These are phyloP conservation scores for Bombus difficillimus DNA, from an alignment of 1,140 invertebrate species.

Conservation along the genomic window DNA sequence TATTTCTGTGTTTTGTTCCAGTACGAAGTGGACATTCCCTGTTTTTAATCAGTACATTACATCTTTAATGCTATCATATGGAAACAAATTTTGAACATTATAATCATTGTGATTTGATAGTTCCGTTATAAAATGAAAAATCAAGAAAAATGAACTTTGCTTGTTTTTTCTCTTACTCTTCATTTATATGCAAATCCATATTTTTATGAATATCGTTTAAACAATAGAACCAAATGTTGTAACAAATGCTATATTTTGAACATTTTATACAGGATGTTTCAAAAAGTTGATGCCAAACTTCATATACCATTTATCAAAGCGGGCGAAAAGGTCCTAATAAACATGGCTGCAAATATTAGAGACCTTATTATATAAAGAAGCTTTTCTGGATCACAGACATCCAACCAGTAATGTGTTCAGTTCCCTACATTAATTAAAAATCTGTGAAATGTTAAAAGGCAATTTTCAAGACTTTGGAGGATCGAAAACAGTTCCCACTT, in stretches of 20 bases:
- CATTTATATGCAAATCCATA: not conserved
- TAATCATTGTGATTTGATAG: too few species aligned
- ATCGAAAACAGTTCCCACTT: not conserved
- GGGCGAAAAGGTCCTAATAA: not conserved
- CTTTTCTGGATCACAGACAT: not conserved
- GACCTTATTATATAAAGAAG: not conserved
- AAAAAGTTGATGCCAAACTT: not conserved
- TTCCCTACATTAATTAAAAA: not conserved
- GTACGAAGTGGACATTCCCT: too few species aligned
- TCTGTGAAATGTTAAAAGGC: not conserved
- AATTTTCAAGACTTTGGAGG: not conserved
- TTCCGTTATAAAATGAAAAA: too few species aligned
- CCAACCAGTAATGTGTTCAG: not conserved
- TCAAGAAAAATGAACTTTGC: too few species aligned
- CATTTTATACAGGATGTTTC: not conserved
- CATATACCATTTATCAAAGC: not conserved
- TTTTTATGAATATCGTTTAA: not conserved
- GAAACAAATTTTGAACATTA: too few species aligned
- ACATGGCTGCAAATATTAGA: not conserved
- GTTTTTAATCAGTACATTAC: too few species aligned
- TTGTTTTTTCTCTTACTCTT: too few species aligned
- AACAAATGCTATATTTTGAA: not conserved
- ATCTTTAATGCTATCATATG: too few species aligned
- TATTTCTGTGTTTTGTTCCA: too few species aligned
- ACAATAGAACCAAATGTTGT: not conserved